These are phyloP conservation scores for Spialia ferax DNA, from an alignment of 2,888 invertebrate genomes.

Conservation along the genomic window DNA sequence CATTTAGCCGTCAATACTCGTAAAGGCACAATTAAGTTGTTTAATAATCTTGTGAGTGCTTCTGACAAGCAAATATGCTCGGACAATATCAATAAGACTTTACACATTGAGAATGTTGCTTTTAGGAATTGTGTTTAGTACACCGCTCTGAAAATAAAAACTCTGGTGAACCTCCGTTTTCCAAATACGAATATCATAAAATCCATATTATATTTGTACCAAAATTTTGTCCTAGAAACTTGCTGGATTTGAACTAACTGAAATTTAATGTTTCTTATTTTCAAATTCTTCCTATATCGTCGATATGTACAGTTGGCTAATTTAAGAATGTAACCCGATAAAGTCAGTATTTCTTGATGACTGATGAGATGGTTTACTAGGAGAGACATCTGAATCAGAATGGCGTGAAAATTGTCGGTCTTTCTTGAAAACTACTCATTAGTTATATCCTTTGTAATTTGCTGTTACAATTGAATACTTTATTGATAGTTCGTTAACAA, in stretches of 20 bases:
- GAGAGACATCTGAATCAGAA: no score
- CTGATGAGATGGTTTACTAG: no score
- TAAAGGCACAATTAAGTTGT: no score
- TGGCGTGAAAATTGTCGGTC: neutral
- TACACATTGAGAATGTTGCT: slow-evolving; percentile 9
- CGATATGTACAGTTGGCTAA: no score
- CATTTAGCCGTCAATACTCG: no score
- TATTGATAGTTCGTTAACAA: slow-evolving; percentile 7
- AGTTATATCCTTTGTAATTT: neutral
- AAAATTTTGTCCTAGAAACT: no score
- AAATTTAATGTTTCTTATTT: no score
- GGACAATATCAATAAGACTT: neutral
- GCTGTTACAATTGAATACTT: neutral
- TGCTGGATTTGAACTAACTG: no score
- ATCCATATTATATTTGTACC: neutral
- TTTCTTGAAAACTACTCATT: neutral
- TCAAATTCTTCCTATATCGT: no score
- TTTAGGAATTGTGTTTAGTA: neutral
- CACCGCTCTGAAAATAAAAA: neutral
- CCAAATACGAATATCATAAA: no score
- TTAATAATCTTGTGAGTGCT: neutral
- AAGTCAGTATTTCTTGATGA: no score
- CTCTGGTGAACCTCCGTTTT: neutral
- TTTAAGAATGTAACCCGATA: no score
- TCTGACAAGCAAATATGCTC: neutral